These are phyloP conservation scores for Archivesica marissinica DNA, from an alignment of 1,140 invertebrate species.

Conservation along the genomic window DNA sequence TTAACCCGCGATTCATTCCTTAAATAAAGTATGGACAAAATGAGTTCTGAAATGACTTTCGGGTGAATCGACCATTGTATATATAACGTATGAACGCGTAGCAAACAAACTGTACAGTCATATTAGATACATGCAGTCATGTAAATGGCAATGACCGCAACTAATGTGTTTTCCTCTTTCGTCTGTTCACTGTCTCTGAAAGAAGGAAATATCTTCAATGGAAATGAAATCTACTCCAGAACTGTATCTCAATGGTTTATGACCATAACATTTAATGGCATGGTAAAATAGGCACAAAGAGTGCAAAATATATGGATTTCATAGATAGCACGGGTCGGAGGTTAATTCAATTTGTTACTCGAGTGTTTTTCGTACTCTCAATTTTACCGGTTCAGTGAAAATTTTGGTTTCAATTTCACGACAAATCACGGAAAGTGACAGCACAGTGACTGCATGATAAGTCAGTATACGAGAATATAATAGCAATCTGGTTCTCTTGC, in stretches of 20 bases:
- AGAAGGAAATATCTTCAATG: slow-evolving; percentile 4
- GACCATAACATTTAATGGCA: slow-evolving; percentile 35
- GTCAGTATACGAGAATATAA: slow-evolving; percentile 10
- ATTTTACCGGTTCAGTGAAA: slow-evolving; percentile 48
- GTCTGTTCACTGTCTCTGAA: neutral
- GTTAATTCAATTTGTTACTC: slow-evolving; percentile 61
- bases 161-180: slow-evolving; percentile 11
- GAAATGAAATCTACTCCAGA: slow-evolving; percentile 11
- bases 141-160: neutral
- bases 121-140: too few species aligned
- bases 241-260: slow-evolving; percentile 11
- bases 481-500: slow-evolving; percentile 25
- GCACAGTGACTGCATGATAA: neutral
- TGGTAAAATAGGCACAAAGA: slow-evolving; percentile 38
- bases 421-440: slow-evolving; percentile 58
- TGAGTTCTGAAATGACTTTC: too few species aligned
- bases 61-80: too few species aligned
- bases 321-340: slow-evolving; percentile 42
- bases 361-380: slow-evolving; percentile 45
- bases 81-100: too few species aligned
- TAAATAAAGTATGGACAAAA: too few species aligned
- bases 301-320: slow-evolving; percentile 57
- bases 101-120: too few species aligned
- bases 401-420: slow-evolving; percentile 58
- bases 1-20: too few species aligned